These are phyloP conservation scores for Vollenhovia emeryi DNA, from an alignment of 1,140 invertebrate species.

Conservation along the genomic window DNA sequence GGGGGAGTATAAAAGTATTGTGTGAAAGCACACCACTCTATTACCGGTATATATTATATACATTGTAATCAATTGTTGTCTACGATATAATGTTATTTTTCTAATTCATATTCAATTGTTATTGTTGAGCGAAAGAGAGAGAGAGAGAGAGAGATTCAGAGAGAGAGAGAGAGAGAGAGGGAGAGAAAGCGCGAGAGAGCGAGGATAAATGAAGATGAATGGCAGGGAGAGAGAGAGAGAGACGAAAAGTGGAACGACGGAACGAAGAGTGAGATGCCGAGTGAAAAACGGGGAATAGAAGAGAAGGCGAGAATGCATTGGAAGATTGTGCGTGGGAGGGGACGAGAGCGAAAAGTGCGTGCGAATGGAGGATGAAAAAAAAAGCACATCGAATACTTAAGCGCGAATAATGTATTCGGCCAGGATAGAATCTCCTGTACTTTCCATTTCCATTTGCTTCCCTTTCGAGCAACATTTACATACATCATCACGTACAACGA, in stretches of 20 bases:
- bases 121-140: slow-evolving; percentile 81
- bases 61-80: slow-evolving; percentile 85
- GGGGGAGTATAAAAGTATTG: slow-evolving; percentile 65
- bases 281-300: not conserved
- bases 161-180: slow-evolving; percentile 69
- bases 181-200: slow-evolving; percentile 65
- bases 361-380: slow-evolving; percentile 43
- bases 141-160: slow-evolving; percentile 48
- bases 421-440: slow-evolving; percentile 53
- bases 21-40: slow-evolving; percentile 69
- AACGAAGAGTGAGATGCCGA: not conserved
- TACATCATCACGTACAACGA: slow-evolving; percentile 40
- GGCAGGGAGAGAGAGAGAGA: not conserved
- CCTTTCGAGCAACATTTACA: slow-evolving; percentile 45
- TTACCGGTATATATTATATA: slow-evolving; percentile 78
- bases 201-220: slow-evolving; percentile 16
- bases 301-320: not conserved
- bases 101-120: slow-evolving; percentile 86
- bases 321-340: slow-evolving; percentile 16
- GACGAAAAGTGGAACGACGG: slow-evolving; percentile 16
- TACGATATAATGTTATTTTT: slow-evolving; percentile 86
- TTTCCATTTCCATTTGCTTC: slow-evolving; percentile 60
- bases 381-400: slow-evolving; percentile 57
- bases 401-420: slow-evolving; percentile 56
- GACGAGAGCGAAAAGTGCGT: slow-evolving; percentile 16